Evolutionary conservation across 2,888 invertebrate genomes (phyloP).

Genomic region (Nephrotoma guestfalica): DNA sequence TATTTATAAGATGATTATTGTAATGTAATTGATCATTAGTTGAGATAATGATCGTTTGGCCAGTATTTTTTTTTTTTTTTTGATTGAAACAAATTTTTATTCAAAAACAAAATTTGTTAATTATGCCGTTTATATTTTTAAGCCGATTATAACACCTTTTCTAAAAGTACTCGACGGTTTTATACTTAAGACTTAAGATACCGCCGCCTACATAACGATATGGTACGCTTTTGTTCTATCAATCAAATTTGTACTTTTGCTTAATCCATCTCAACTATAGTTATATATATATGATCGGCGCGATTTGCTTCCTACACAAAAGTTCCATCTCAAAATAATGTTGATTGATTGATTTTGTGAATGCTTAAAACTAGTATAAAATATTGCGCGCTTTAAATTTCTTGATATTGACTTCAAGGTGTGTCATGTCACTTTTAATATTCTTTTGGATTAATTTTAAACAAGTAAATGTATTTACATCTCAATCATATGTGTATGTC

Average conservation of each 20-base stretch:
- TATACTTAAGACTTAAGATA: neutral
- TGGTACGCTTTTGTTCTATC: neutral
- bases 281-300: neutral
- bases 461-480: neutral
- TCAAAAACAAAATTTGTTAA: neutral
- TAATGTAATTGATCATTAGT: neutral
- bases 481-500: neutral
- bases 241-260: neutral
- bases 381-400: neutral
- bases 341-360: neutral
- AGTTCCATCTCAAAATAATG: neutral
- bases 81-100: neutral
- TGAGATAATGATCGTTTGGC: neutral
- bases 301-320: neutral
- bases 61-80: neutral
- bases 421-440: neutral
- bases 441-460: neutral
- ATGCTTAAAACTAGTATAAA: neutral
- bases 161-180: neutral
- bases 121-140: neutral
- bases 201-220: neutral
- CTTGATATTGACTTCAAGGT: neutral
- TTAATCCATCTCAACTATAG: neutral
- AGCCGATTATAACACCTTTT: neutral
- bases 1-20: neutral